Percentiles rank a stretch among this genome's conserved stretches.
phyloP scores from a whole-genome alignment of 2,888 invertebrate genomes.

The Melanchra persicariae region DNA sequence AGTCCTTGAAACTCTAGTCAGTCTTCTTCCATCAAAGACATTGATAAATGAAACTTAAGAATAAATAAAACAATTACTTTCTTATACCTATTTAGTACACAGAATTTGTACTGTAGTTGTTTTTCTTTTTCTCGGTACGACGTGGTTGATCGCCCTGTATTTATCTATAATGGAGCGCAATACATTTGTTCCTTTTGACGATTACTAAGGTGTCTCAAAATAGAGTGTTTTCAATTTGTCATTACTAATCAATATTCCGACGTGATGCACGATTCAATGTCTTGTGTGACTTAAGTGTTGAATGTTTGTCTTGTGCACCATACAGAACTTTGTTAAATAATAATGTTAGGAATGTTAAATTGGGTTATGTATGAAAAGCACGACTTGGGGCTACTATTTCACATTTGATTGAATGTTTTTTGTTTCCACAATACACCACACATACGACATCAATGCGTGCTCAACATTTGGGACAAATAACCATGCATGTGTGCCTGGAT shows the following conservation, averaged over 20 bases:
- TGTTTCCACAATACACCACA: slow-evolving; percentile 43
- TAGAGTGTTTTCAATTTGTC: background rate
- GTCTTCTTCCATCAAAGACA: background rate
- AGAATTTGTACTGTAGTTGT: background rate
- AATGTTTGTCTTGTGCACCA: slow-evolving; percentile 25
- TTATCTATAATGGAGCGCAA: background rate
- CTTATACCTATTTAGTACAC: too few species aligned
- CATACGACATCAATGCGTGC: slow-evolving; percentile 24
- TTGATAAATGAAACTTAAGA: background rate
- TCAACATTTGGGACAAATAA: slow-evolving; percentile 35
- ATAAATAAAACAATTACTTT: background rate
- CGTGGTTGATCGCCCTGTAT: background rate
- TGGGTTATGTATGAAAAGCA: slow-evolving; percentile 23
- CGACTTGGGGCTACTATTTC: slow-evolving; percentile 20
- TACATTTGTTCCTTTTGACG: background rate
- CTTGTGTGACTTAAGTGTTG: slow-evolving; percentile 17
- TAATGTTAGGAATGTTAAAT: background rate
- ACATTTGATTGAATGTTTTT: slow-evolving; percentile 34
- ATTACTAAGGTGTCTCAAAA: background rate
- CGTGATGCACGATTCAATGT: slow-evolving; percentile 6
- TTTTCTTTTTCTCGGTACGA: background rate
- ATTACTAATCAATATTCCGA: slow-evolving; percentile 17
- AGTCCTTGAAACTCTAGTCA: background rate
- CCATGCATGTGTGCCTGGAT: slow-evolving; percentile 26
- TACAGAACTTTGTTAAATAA: slow-evolving; percentile 4